Evolutionary conservation across 2,888 invertebrate species (phyloP).

Genomic region (Rugalucina vietnamica): DNA sequence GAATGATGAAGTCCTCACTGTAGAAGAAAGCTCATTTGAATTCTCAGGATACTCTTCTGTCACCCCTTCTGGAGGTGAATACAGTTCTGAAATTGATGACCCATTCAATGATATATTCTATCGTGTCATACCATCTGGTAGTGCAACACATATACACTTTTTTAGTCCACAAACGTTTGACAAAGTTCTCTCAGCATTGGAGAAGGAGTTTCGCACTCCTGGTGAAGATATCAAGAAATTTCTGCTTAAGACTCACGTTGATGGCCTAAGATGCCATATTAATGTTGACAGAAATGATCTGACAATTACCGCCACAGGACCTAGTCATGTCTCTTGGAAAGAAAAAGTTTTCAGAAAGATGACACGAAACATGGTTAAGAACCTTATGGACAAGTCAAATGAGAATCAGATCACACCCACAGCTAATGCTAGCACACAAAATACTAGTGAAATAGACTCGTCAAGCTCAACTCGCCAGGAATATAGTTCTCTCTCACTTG

Average conservation of each 20-base stretch:
- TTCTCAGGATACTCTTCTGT: neutral
- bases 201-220: neutral
- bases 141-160: neutral
- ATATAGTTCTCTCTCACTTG: too few relatives aligned
- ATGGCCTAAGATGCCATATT: neutral
- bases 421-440: neutral
- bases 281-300: neutral
- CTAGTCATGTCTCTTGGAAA: neutral
- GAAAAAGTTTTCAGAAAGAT: neutral
- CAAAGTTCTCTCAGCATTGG: neutral
- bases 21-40: conserved; percentile 1
- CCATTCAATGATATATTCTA: neutral
- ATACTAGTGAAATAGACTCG: too few relatives aligned
- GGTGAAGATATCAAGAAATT: neutral
- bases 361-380: neutral
- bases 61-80: neutral
- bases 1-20: neutral
- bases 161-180: neutral
- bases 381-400: neutral
- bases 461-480: neutral
- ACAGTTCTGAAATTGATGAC: neutral
- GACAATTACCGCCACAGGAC: neutral
- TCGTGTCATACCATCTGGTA: neutral
- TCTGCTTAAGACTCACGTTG: neutral
- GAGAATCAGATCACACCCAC: neutral